A percentile compares a stretch with the other conserved stretches of the same genome.
Evolutionary conservation across 2,888 invertebrate species (phyloP).

Genomic region (Vesta saturnalis): DNA sequence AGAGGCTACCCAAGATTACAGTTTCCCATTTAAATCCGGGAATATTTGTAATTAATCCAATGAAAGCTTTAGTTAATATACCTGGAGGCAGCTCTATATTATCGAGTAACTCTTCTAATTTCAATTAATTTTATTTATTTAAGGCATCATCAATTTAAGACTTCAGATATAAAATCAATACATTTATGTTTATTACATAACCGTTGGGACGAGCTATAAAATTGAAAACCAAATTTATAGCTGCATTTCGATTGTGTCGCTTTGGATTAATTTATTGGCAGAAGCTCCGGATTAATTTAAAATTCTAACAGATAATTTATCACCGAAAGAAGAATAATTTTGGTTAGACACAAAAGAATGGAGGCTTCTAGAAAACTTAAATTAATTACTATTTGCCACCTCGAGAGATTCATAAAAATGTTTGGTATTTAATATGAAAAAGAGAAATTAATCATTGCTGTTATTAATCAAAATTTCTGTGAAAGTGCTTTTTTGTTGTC

Average conservation of each 20-base stretch:
- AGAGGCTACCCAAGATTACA: conserved; percentile 30
- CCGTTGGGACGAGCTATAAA: conserved; percentile 45
- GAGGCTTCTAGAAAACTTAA: conserved; percentile 7
- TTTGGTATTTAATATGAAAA: not conserved
- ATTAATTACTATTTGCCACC: conserved; percentile 18
- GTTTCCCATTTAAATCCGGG: conserved; percentile 34
- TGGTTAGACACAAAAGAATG: conserved; percentile 19
- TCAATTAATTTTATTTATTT: conserved; percentile 26
- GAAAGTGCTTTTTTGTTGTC: not conserved
- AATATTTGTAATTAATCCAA: conserved; percentile 35
- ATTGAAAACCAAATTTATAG: conserved; percentile 52
- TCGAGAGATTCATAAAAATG: conserved; percentile 10
- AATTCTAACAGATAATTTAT: conserved; percentile 46
- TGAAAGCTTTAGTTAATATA: conserved; percentile 26
- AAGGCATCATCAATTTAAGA: not conserved
- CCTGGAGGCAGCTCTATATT: conserved; percentile 25
- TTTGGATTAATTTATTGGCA: conserved; percentile 52
- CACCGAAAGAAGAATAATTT: conserved; percentile 23
- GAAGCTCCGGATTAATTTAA: conserved; percentile 51
- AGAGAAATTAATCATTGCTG: not conserved
- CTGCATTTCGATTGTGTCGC: conserved; percentile 46
- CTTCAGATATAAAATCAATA: not conserved
- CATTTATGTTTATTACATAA: conserved; percentile 33
- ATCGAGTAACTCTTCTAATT: conserved; percentile 19
- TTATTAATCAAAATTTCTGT: conserved; percentile 6